These are phyloP conservation scores for Melipona quadrifasciata DNA, from an alignment of 1,140 invertebrate genomes.

Conservation along the genomic window DNA sequence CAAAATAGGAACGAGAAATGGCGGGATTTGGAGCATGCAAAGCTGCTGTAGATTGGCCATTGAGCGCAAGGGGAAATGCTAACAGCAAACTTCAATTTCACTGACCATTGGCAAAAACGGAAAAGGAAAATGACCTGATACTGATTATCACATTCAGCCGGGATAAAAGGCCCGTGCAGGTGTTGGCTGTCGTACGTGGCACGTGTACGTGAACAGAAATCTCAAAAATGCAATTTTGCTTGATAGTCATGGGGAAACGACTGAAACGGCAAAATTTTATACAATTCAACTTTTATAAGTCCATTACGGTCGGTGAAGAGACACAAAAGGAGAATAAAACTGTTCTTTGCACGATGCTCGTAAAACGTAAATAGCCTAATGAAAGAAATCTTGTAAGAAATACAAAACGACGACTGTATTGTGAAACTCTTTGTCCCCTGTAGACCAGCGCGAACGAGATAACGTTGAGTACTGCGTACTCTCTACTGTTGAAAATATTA, in stretches of 20 bases:
- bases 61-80: too few relatives aligned
- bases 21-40: too few relatives aligned
- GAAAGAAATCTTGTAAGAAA: not conserved
- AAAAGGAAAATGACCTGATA: not conserved
- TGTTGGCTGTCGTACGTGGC: too few relatives aligned
- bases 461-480: too few relatives aligned
- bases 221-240: not conserved
- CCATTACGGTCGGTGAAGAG: not conserved
- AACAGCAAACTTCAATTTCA: not conserved
- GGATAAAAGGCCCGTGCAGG: not conserved
- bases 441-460: too few relatives aligned
- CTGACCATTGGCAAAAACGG: not conserved
- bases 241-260: too few relatives aligned
- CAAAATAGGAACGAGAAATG: too few relatives aligned
- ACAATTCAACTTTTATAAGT: too few relatives aligned
- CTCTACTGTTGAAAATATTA: too few relatives aligned
- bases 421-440: not conserved
- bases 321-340: not conserved
- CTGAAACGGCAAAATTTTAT: too few relatives aligned
- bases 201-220: not conserved
- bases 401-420: not conserved
- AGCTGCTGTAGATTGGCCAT: too few relatives aligned
- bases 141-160: not conserved
- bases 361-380: not conserved
- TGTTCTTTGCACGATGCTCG: not conserved